Evolutionary conservation across 2,797 vertebrate species (phyloP).

Genomic region (Microhierax caerulescens): DNA sequence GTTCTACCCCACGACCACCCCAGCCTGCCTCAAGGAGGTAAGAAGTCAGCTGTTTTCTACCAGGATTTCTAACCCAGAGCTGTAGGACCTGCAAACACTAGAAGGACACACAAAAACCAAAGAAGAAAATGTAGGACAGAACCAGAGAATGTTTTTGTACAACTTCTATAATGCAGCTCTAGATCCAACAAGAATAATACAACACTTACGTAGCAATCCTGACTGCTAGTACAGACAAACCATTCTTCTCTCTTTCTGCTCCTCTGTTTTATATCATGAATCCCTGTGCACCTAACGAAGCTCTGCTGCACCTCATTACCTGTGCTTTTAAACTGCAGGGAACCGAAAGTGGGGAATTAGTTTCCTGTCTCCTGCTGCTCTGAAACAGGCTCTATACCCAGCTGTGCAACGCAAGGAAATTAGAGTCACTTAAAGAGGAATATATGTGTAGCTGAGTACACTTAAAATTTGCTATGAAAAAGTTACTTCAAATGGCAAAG

Average conservation of each 20-base stretch:
- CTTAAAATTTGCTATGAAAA: background rate
- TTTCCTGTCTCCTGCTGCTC: background rate
- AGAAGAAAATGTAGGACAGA: fast-evolving
- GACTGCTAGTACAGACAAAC: fast-evolving
- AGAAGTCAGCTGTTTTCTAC: background rate
- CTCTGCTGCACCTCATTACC: background rate
- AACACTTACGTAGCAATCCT: background rate
- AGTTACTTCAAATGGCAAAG: background rate
- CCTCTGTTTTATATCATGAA: background rate
- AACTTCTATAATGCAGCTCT: fast-evolving
- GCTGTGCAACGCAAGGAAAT: background rate
- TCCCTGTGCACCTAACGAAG: background rate
- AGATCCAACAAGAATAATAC: background rate
- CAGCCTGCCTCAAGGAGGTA: background rate
- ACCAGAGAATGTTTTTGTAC: fast-evolving
- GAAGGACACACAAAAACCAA: background rate
- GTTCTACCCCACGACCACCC: background rate
- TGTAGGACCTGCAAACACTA: fast-evolving
- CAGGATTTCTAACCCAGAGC: background rate
- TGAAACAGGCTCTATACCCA: background rate
- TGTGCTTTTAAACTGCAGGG: background rate
- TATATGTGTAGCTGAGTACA: background rate
- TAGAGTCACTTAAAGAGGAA: background rate
- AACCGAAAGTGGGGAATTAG: background rate
- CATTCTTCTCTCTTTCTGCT: fast-evolving